These are phyloP conservation scores for Amphiprion clarkii DNA, from an alignment of 2,797 vertebrate genomes.

Conservation along the genomic window DNA sequence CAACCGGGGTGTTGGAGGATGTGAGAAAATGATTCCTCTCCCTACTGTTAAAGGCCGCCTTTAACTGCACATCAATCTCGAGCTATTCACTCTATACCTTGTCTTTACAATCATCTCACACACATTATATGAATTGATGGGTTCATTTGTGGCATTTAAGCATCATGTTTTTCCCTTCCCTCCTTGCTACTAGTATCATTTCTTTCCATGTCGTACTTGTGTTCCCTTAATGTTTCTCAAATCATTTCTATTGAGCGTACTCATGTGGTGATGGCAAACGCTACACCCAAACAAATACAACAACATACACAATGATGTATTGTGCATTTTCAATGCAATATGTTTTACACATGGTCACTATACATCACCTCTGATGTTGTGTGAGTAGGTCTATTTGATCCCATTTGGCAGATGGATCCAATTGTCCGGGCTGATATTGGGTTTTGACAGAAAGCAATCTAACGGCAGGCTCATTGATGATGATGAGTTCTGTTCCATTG, in stretches of 20 bases:
- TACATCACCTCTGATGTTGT: slow-evolving; percentile 78
- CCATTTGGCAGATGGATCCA: slow-evolving; percentile 84
- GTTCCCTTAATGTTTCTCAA: slow-evolving; percentile 57
- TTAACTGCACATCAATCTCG: slow-evolving; percentile 46
- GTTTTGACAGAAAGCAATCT: slow-evolving; percentile 82
- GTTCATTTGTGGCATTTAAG: slow-evolving; percentile 59
- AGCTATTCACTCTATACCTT: slow-evolving; percentile 32
- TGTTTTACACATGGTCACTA: slow-evolving; percentile 76
- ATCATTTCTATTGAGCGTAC: slow-evolving; percentile 60
- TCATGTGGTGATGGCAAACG: slow-evolving; percentile 40
- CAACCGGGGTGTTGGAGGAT: slow-evolving; percentile 35
- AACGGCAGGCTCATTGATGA: slow-evolving; percentile 83
- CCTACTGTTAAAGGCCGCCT: slow-evolving; percentile 19
- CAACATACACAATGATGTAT: slow-evolving; percentile 71
- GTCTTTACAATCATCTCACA: slow-evolving; percentile 52
- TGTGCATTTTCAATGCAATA: slow-evolving; percentile 68
- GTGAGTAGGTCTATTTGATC: slow-evolving; percentile 81
- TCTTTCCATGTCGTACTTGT: slow-evolving; percentile 44
- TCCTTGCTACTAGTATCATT: slow-evolving; percentile 34
- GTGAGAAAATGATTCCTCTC: slow-evolving; percentile 37
- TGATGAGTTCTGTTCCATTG: slow-evolving; percentile 86
- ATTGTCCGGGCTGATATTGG: slow-evolving; percentile 78
- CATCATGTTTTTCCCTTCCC: slow-evolving; percentile 13
- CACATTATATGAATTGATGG: slow-evolving; percentile 64
- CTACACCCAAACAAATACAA: slow-evolving; percentile 42